Evolutionary conservation across 1,140 invertebrate genomes (phyloP).

Genomic region (Diorhabda elongata): DNA sequence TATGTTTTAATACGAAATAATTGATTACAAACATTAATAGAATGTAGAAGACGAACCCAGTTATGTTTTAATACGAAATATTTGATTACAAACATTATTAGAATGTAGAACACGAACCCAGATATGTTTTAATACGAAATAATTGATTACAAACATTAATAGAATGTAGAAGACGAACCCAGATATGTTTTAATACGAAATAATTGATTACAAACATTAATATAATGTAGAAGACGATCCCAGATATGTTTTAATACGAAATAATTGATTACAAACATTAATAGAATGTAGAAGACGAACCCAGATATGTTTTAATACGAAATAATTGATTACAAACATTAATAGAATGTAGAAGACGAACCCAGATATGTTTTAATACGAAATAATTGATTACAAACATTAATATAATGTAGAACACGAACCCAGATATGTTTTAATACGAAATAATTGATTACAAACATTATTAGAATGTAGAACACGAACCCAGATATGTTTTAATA

Average conservation of each 20-base stretch:
- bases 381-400: background rate
- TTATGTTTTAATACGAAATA: no score
- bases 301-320: no score
- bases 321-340: background rate
- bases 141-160: background rate
- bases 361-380: slow-evolving; percentile 3
- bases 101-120: background rate
- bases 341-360: background rate
- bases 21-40: background rate
- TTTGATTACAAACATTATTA: background rate
- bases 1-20: background rate
- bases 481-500: slow-evolving; percentile 5
- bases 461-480: background rate
- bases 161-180: no score
- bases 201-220: background rate
- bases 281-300: no score
- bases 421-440: no score
- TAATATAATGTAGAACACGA: no score
- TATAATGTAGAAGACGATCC: background rate
- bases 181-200: no score
- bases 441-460: no score
- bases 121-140: background rate
- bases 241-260: background rate
- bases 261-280: background rate
- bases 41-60: no score